phyloP scores from a whole-genome alignment of 2,113 vertebrate genomes.

The Zosterops lateralis region DNA sequence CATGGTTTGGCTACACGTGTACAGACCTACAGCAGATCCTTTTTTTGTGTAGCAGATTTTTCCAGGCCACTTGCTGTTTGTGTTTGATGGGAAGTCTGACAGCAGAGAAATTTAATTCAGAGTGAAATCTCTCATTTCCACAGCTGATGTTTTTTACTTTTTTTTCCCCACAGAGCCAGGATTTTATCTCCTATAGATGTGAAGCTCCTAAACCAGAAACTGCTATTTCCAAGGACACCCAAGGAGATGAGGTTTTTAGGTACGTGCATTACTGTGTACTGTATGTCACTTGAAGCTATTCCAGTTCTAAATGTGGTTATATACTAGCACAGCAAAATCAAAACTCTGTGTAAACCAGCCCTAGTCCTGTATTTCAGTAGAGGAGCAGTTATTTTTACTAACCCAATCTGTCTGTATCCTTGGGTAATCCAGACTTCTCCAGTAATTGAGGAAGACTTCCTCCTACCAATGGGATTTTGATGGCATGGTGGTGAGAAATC shows the following conservation, averaged over 20 bases:
- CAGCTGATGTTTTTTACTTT: neutral
- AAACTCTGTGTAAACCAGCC: neutral
- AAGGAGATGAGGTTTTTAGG: conserved; percentile 25
- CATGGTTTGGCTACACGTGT: rapidly evolving
- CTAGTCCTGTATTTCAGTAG: too few relatives aligned
- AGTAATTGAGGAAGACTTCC: rapidly evolving
- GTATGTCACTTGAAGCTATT: neutral
- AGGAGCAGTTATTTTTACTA: neutral
- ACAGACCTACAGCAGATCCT: too few relatives aligned
- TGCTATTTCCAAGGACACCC: neutral
- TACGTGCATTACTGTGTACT: rapidly evolving
- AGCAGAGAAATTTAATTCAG: neutral
- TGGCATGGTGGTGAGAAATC: neutral
- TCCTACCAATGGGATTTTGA: neutral
- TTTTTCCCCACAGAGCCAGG: neutral
- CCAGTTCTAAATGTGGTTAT: neutral
- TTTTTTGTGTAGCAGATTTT: neutral
- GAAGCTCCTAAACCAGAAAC: neutral
- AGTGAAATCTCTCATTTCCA: neutral
- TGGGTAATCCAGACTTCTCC: rapidly evolving
- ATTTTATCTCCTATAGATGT: neutral
- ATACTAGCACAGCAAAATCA: neutral
- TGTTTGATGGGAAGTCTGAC: neutral
- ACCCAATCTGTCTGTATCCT: neutral
- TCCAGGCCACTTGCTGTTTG: neutral